A percentile compares a stretch with the other conserved stretches of the same genome.
These are phyloP conservation scores for Acipenser oxyrinchus DNA, from an alignment of 2,797 vertebrate species.

Conservation along the genomic window DNA sequence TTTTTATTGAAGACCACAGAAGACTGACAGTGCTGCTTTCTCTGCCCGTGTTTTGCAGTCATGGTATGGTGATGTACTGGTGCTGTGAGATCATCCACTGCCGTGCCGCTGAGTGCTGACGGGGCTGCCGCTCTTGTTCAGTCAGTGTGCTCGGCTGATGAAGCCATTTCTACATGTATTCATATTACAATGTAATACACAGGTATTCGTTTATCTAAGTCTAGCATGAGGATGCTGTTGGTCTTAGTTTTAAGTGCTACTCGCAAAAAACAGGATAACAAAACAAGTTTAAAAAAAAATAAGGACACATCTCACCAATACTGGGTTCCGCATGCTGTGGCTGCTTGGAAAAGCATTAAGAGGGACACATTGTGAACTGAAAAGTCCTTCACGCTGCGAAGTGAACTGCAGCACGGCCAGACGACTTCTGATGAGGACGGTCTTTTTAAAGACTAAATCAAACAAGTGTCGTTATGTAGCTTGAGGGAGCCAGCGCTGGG, in stretches of 20 bases:
- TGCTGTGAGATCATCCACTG: neutral
- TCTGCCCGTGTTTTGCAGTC: neutral
- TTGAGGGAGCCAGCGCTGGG: too few species aligned
- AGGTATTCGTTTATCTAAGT: neutral
- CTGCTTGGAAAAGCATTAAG: too few species aligned
- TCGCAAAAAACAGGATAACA: constrained; percentile 57
- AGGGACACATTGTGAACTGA: too few species aligned
- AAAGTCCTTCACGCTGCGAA: too few species aligned
- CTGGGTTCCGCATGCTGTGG: too few species aligned
- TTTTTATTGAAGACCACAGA: neutral
- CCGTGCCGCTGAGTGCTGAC: neutral
- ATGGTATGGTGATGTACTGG: neutral
- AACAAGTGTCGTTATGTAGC: too few species aligned
- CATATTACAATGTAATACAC: too few species aligned
- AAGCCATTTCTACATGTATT: neutral
- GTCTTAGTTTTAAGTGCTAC: constrained; percentile 36
- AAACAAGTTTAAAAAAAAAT: constrained; percentile 7
- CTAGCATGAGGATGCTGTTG: constrained; percentile 39
- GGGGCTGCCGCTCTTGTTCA: neutral
- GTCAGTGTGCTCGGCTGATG: neutral
- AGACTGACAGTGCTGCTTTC: neutral
- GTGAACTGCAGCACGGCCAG: too few species aligned
- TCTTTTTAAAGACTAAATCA: too few species aligned
- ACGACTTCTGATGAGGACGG: too few species aligned
- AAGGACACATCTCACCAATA: neutral